Base-by-base conservation (phyloP, 2,888 invertebrate genomes). In the Trimorus sp. region DNA sequence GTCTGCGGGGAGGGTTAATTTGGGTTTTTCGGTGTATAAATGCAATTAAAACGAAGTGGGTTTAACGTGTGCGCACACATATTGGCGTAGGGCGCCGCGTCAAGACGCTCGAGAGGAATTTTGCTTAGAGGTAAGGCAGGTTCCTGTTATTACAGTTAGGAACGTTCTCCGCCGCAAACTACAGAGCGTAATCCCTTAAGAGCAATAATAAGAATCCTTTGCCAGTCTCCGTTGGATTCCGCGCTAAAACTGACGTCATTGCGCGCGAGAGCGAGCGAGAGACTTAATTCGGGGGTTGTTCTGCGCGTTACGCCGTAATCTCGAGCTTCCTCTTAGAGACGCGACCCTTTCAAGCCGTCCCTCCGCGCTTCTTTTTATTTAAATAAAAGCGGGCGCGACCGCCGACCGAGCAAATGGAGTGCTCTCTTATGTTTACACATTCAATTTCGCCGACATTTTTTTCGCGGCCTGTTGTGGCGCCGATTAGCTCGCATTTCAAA, bases 161-260 rank as follows among this genome's bases (percentile, higher is more conserved):
- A 87, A 85, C 85, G 85, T 85, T 86, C 86, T 86, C 86, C 81
- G 85, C 89, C 88, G 82, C 88, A 88, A 89, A 89, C 90, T 89
- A 88, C 86, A 86, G 85, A 87, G 86, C 84, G 87, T 90, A 91
- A 91, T 91, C 91, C 90, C 91, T 90, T 90, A 91, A 91, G 91
- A 91, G 90, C 90, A 91, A 91, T 91, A 91, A 90, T 90, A 90
- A 89, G 90, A 90, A 90, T 90, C 90, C 90, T 90, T 89, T 89
- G 87, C 86, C 86, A 73, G 84, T 83, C 82, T 83, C 82, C 65
- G 79, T 83, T 83, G 84, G 75, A 84, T 83, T 84, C 71, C 76
- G 76, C 70, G 82, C 82, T 82, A 83, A 84, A 84, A 84, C 83
- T 84, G 83, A 79, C 82, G 76, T 80, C 83, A 76, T 82, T 80